phyloP scores from a whole-genome alignment of 1,140 invertebrate genomes.

The Gryllus bimaculatus region DNA sequence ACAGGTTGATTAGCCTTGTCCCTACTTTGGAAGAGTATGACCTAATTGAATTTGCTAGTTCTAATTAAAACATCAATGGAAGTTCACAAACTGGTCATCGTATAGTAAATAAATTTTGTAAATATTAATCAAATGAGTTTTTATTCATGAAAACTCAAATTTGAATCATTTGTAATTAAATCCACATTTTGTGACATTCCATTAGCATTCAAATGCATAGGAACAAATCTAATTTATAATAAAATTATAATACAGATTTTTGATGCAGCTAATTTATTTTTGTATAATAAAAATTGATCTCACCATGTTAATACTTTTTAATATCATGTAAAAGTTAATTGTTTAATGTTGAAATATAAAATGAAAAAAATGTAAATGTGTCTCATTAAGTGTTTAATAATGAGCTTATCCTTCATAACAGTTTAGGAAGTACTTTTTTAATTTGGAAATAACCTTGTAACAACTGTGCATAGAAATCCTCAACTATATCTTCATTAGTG shows the following conservation, averaged over 20 bases:
- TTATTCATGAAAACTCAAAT: no score
- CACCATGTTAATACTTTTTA: conserved; percentile 9
- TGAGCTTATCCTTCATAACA: background rate
- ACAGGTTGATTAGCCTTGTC: no score
- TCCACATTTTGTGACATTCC: background rate
- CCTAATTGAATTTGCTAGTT: no score
- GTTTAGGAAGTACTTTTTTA: background rate
- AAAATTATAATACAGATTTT: background rate
- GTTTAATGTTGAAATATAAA: conserved; percentile 11
- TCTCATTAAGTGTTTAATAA: conserved; percentile 2
- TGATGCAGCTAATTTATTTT: conserved; percentile 27
- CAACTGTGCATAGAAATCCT: background rate
- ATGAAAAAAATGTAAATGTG: background rate
- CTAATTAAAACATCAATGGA: no score
- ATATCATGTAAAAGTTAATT: conserved; percentile 11
- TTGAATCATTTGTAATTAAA: background rate
- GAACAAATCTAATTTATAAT: background rate
- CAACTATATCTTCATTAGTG: background rate
- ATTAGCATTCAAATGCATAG: background rate
- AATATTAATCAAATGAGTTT: no score
- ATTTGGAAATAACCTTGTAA: background rate
- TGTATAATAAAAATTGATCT: conserved; percentile 25
- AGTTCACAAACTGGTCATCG: no score
- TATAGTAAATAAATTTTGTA: no score
- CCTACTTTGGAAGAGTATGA: no score